A percentile compares a stretch with the other conserved stretches of the same genome.
These are phyloP conservation scores for Malurus elegans DNA, from an alignment of 2,113 vertebrate genomes.

Conservation along the genomic window DNA sequence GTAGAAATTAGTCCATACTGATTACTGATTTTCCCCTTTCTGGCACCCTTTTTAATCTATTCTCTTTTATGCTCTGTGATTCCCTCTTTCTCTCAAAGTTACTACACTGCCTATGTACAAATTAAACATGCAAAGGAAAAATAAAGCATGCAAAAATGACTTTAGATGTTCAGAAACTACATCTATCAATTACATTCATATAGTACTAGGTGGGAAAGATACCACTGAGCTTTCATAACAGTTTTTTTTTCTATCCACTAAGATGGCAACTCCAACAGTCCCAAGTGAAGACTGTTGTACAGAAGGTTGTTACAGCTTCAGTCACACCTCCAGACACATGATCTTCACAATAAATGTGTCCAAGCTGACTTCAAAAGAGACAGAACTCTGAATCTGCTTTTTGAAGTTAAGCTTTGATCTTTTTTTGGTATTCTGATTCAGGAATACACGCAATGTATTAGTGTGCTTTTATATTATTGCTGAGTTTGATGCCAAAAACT, in stretches of 20 bases:
- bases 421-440: neutral
- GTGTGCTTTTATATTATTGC: neutral
- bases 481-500: neutral
- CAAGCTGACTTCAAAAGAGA: neutral
- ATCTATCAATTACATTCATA: neutral
- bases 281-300: neutral
- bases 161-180: neutral
- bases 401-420: conserved; percentile 9
- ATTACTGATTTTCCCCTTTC: neutral
- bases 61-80: neutral
- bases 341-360: neutral
- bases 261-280: neutral
- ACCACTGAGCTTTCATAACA: neutral
- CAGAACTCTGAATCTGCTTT: neutral
- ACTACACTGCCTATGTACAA: neutral
- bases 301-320: neutral
- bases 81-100: neutral
- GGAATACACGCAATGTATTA: neutral
- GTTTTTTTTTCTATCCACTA: too few relatives aligned
- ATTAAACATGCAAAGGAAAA: neutral
- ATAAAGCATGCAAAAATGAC: neutral
- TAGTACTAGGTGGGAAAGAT: neutral
- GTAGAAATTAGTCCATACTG: neutral
- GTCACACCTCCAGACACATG: neutral
- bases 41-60: neutral